Conservation (phyloP, 64 coral and sea anemone genomes). For the Montipora cactus region DNA sequence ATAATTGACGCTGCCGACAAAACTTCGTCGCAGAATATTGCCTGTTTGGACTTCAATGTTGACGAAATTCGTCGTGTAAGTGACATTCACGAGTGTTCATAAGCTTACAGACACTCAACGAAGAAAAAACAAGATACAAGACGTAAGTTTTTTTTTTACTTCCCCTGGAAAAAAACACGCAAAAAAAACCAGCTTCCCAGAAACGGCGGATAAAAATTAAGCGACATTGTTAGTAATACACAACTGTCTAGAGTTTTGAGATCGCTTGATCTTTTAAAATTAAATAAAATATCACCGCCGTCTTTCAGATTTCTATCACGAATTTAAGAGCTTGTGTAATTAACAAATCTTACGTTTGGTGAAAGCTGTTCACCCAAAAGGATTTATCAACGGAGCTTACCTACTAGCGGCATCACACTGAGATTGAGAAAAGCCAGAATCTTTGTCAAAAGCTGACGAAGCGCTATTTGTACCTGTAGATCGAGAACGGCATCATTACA, state of each 20-base stretch:
- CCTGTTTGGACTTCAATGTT: background rate
- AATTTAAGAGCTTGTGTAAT: background rate
- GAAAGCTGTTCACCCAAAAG: background rate
- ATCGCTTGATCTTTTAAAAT: background rate
- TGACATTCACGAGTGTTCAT: background rate
- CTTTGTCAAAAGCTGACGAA: background rate
- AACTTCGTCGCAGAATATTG: background rate
- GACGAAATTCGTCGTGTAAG: background rate
- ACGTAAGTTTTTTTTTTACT: background rate
- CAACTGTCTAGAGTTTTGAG: background rate
- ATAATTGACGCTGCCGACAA: background rate
- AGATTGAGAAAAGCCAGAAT: background rate
- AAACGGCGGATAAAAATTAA: background rate
- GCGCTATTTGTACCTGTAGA: background rate
- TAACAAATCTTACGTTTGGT: background rate
- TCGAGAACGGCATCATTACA: constrained; percentile 1
- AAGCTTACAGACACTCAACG: background rate
- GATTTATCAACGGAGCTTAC: constrained; percentile 9
- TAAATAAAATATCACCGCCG: background rate
- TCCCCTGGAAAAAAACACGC: background rate
- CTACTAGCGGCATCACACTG: background rate
- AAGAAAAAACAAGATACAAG: background rate
- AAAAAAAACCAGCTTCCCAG: background rate
- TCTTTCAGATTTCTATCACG: background rate
- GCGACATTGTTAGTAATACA: background rate